Base-by-base conservation (phyloP, 2,113 vertebrate genomes). In the Platycercus adscitus region DNA sequence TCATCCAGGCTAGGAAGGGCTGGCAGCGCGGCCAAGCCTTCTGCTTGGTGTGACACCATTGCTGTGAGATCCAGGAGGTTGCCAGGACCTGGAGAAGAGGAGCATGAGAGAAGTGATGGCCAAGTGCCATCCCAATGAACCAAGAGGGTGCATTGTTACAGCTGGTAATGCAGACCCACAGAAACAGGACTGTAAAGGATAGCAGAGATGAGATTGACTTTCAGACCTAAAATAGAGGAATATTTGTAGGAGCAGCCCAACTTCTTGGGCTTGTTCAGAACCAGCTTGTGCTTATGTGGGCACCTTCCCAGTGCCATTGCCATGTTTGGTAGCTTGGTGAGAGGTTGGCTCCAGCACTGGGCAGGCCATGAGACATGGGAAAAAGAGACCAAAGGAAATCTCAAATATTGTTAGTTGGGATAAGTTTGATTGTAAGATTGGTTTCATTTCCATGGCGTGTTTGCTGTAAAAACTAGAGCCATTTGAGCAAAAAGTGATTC, bases 291-390 rank as follows among this genome's bases (percentile, higher is more conserved):
- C 46, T 72, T 6, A 21, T n/a, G n/a, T 37, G 41, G 39, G 9
- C 39, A 31, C 13, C 21, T 69, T 29, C 50, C 44, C 26, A 10
- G 15, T 26, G 53, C 21, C 43, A 4, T 13, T 35, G 35, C 44
- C 44, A 1, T 4, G 31, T 31, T 41, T 50, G 47, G 53, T n/a
- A n/a, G 60, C 2, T 0, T 11, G 33, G 12, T 0, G 11, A 18
- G 39, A 64, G 50, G 56, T 50, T 58, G n/a, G 25, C 39, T 56
- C 12, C 8, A 14, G 43, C 33, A 29, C n/a, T 47, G 43, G 43
- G 26, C n/a, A 47, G 26, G 76, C 49, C 23, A 16, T 24, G 46
- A 56, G 35, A 10, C 61, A 9, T 1, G 2, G n/a, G 49, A 47
- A 44, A 37, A 56, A 26, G 72, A 56, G 17, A 6, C 44, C 4